Conservation (phyloP, 2,797 vertebrate genomes). For the Gymnodraco acuticeps region DNA sequence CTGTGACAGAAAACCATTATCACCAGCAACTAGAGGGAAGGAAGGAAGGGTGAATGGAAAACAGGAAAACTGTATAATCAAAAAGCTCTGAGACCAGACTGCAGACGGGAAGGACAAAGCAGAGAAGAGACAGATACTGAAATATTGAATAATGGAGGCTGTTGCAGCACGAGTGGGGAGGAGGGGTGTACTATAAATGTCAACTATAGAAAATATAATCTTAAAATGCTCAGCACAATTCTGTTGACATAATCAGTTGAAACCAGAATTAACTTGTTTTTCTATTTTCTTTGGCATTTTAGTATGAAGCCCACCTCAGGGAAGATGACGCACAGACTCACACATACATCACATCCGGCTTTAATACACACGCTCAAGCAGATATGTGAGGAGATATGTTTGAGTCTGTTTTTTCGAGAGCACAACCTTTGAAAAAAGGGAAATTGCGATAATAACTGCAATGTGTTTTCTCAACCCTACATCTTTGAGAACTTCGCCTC, state of each 20-base stretch:
- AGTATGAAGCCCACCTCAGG: slow-evolving; percentile 10
- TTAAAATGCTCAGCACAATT: not conserved
- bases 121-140: slow-evolving; percentile 14
- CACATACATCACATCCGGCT: slow-evolving; percentile 23
- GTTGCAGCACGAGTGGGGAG: slow-evolving; percentile 9
- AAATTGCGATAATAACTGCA: slow-evolving; percentile 37
- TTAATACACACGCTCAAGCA: slow-evolving; percentile 33
- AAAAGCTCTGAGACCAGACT: slow-evolving; percentile 30
- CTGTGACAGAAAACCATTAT: slow-evolving; percentile 64
- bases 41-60: slow-evolving; percentile 41
- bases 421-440: slow-evolving; percentile 37
- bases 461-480: slow-evolving; percentile 14
- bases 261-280: slow-evolving; percentile 12
- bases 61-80: slow-evolving; percentile 42
- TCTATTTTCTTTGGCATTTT: slow-evolving; percentile 4
- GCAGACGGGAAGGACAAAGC: slow-evolving; percentile 15
- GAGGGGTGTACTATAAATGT: slow-evolving; percentile 20
- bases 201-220: slow-evolving; percentile 1
- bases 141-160: slow-evolving; percentile 49
- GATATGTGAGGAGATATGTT: slow-evolving; percentile 51
- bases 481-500: slow-evolving; percentile 34
- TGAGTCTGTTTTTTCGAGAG: slow-evolving; percentile 52
- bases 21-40: slow-evolving; percentile 30
- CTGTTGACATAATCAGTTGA: slow-evolving; percentile 9
- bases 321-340: slow-evolving; percentile 26